Base-by-base conservation (phyloP, 1,140 invertebrate genomes). In the Metopolophium dirhodum region DNA sequence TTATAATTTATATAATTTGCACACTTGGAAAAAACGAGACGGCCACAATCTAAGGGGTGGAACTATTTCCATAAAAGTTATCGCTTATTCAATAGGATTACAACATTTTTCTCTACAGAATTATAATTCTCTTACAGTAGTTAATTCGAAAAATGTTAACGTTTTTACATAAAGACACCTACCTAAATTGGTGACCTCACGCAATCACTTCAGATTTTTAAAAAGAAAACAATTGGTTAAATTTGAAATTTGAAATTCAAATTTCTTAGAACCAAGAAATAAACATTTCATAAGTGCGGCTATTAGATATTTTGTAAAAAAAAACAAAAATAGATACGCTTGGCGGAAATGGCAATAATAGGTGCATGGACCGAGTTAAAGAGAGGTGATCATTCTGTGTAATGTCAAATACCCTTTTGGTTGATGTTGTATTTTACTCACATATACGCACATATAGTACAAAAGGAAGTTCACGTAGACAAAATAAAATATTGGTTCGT, bases 401-500 rank as follows among this genome's bases (percentile, higher is more conserved):
- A 47, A 49, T 86, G 85, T 47, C 85, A 86, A 86, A 86, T n/a
- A 49, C 45, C 14, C 61, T n/a, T 86, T 86, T 2, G 23, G 85
- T 26, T 47, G 11, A 49, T 47, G 26, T 47, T 47, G 37, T 47
- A 47, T 86, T 86, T 86, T 47, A 45, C 85, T 86, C 26, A 47
- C 85, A 86, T 86, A 49, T n/a, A 18, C 45, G 9, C 6, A 86
- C 41, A 41, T 41, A 30, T 86, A 47, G 85, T 18, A 20, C 61
- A n/a, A 47, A n/a, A 47, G 45, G 30, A 49, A 86, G 45, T 45
- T 45, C 45, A 47, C 85, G 26, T 86, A 47, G 14, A 86, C 45
- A 47, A 86, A 86, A 86, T 45, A 45, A 86, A 86, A 86, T 86
- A 86, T 86, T 7, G 85, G 85, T 41, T 86, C 47, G 26, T 18